Evolutionary conservation across 2,797 vertebrate genomes (phyloP).

Genomic region (Steatocranus sp.): DNA sequence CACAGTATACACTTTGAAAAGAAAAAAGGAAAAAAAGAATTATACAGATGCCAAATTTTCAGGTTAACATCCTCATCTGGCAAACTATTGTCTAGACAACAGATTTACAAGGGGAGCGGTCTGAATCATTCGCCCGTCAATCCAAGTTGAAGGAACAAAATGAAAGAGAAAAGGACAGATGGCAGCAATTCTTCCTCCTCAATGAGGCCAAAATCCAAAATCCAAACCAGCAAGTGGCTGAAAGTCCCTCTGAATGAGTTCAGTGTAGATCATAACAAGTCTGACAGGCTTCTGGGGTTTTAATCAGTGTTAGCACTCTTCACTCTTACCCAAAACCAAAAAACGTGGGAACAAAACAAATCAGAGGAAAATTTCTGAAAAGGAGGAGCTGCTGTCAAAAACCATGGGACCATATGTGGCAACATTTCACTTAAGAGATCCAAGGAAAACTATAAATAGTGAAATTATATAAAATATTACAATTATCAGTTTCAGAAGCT

Average conservation of each 20-base stretch:
- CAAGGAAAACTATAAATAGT: slow-evolving; percentile 51
- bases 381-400: slow-evolving; percentile 14
- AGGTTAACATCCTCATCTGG: slow-evolving; percentile 46
- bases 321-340: slow-evolving; percentile 6
- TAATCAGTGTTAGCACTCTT: neutral
- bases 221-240: neutral
- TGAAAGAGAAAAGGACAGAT: slow-evolving; percentile 2
- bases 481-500: slow-evolving; percentile 33
- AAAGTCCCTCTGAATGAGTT: neutral
- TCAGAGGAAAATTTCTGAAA: neutral
- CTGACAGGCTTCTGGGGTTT: neutral
- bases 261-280: neutral
- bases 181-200: neutral
- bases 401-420: slow-evolving; percentile 6
- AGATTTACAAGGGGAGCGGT: slow-evolving; percentile 32
- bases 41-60: neutral
- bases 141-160: neutral
- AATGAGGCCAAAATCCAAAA: neutral
- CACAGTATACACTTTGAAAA: slow-evolving; percentile 66
- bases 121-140: neutral
- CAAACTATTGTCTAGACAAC: slow-evolving; percentile 57
- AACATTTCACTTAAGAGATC: slow-evolving; percentile 26
- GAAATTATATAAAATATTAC: slow-evolving; percentile 40
- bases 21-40: neutral
- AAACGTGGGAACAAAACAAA: neutral